Evolutionary conservation across 2,888 invertebrate species (phyloP).

Genomic region (Patella caerulea): DNA sequence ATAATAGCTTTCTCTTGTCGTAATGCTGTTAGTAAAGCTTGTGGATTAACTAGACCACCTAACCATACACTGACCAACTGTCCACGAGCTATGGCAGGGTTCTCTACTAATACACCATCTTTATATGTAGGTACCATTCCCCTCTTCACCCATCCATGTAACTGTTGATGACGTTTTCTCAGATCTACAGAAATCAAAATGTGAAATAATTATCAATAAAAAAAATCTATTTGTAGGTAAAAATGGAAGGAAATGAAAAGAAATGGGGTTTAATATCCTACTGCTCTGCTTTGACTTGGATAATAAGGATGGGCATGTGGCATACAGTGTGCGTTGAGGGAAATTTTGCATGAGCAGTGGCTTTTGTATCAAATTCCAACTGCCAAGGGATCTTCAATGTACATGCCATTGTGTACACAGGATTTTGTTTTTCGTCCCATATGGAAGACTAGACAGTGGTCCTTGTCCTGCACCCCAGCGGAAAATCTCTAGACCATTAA

Average conservation of each 20-base stretch:
- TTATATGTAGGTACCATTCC: conserved; percentile 64
- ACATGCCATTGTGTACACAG: too few species aligned
- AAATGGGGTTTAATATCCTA: neutral
- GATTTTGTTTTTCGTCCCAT: too few species aligned
- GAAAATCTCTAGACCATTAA: too few species aligned
- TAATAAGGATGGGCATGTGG: too few species aligned
- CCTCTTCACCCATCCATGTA: conserved; percentile 61
- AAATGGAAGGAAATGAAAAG: neutral
- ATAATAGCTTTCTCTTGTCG: conserved; percentile 67
- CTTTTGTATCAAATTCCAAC: too few species aligned
- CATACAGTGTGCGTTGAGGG: too few species aligned
- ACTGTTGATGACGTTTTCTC: conserved; percentile 60
- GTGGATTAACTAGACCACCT: conserved; percentile 68
- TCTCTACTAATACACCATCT: conserved; percentile 26
- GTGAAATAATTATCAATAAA: neutral
- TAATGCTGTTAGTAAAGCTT: conserved; percentile 63
- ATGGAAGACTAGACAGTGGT: too few species aligned
- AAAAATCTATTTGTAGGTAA: neutral
- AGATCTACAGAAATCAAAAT: conserved; percentile 48
- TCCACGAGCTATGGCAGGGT: conserved; percentile 56
- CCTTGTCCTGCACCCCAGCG: too few species aligned
- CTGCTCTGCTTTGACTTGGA: too few species aligned
- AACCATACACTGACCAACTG: conserved; percentile 64
- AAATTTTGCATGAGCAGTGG: too few species aligned
- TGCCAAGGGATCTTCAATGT: too few species aligned